Percentiles rank a stretch among this genome's conserved stretches.
phyloP scores from a whole-genome alignment of 2,797 vertebrate genomes.

The Enteromius paludinosus region DNA sequence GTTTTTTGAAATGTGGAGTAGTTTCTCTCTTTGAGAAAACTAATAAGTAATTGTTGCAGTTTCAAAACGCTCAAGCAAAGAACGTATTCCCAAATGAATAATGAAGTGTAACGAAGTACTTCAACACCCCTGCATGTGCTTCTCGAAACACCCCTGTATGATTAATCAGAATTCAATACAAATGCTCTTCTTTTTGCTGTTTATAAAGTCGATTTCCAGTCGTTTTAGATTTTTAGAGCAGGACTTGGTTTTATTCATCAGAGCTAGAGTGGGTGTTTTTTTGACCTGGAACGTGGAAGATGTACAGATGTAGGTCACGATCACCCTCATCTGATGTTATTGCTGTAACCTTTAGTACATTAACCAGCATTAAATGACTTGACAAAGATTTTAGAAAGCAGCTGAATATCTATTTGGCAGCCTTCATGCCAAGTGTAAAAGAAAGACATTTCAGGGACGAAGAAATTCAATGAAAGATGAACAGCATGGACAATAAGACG shows the following conservation, averaged over 20 bases:
- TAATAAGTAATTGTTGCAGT: neutral
- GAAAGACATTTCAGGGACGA: neutral
- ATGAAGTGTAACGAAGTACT: neutral
- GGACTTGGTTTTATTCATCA: neutral
- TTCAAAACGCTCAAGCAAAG: neutral
- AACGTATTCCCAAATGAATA: neutral
- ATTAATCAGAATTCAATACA: neutral
- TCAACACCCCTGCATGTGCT: neutral
- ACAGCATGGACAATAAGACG: neutral
- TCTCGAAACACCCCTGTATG: neutral
- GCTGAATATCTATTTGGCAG: neutral
- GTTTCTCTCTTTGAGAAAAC: neutral
- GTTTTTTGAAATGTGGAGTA: neutral
- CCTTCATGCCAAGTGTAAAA: neutral
- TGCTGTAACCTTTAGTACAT: conserved; percentile 37
- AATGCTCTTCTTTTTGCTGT: neutral
- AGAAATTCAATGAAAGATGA: neutral
- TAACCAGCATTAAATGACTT: neutral
- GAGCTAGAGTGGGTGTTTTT: conserved; percentile 20
- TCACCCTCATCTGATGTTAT: conserved; percentile 53
- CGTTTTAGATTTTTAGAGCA: neutral
- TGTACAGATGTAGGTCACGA: conserved; percentile 45
- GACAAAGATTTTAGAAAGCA: neutral
- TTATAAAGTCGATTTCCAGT: neutral
- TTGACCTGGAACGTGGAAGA: neutral